Percentiles rank a stretch among this genome's conserved stretches.
These are phyloP conservation scores for Julus scanicus DNA, from an alignment of 2,888 invertebrate genomes.

Conservation along the genomic window DNA sequence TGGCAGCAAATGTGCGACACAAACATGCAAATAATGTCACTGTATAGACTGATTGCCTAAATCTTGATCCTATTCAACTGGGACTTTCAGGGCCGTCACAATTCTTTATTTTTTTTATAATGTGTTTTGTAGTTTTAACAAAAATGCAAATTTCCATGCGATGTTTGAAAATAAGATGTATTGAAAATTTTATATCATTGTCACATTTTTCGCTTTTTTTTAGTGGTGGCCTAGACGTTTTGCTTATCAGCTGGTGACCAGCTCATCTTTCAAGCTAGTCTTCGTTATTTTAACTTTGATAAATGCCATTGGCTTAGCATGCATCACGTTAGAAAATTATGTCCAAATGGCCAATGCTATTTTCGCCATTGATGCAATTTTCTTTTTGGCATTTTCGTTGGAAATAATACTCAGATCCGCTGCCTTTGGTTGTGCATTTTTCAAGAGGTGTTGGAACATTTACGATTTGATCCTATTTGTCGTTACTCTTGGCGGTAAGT, in stretches of 20 bases:
- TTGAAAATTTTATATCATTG: no score
- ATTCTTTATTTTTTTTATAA: no score
- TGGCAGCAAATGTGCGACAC: no score
- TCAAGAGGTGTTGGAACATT: conserved; percentile 47
- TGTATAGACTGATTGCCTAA: no score
- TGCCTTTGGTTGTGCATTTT: background rate
- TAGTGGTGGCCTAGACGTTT: background rate
- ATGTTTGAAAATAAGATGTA: no score
- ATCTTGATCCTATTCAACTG: no score
- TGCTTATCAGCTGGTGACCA: background rate
- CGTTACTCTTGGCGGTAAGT: background rate
- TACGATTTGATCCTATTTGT: background rate
- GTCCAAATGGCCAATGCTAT: background rate
- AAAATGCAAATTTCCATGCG: no score
- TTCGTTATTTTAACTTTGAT: background rate
- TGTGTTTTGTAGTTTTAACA: no score
- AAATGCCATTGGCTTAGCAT: background rate
- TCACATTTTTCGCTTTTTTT: no score
- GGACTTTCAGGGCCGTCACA: no score
- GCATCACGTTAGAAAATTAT: background rate
- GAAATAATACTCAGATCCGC: background rate
- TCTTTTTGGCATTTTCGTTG: background rate
- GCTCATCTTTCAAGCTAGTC: background rate
- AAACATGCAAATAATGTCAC: no score
- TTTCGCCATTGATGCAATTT: background rate